A percentile compares a stretch with the other conserved stretches of the same genome.
phyloP scores from a whole-genome alignment of 2,113 vertebrate genomes.

The Corythornis cristatus region DNA sequence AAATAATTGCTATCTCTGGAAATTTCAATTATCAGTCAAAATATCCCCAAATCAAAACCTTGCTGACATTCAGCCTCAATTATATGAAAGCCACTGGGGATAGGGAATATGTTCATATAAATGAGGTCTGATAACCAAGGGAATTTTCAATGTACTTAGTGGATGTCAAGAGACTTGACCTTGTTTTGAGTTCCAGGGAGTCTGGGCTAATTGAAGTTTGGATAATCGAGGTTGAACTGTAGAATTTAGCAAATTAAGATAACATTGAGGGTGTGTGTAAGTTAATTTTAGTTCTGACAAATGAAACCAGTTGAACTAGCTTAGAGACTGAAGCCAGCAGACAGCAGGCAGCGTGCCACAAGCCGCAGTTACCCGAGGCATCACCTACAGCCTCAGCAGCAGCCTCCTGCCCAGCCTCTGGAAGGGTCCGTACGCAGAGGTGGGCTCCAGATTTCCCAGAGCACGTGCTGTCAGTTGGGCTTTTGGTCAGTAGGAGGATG shows the following conservation, averaged over 20 bases:
- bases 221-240: slow-evolving; percentile 63
- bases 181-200: slow-evolving; percentile 62
- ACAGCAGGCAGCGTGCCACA: background rate
- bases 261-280: background rate
- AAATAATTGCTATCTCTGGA: slow-evolving; percentile 44
- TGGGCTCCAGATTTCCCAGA: background rate
- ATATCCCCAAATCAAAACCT: slow-evolving; percentile 65
- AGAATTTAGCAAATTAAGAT: slow-evolving; percentile 68
- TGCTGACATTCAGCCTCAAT: slow-evolving; percentile 54
- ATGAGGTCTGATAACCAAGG: slow-evolving; percentile 61
- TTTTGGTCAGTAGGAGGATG: background rate
- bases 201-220: slow-evolving; percentile 61
- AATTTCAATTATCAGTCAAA: slow-evolving; percentile 65
- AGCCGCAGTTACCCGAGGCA: background rate
- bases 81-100: slow-evolving; percentile 43
- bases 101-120: slow-evolving; percentile 52
- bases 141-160: slow-evolving; percentile 62
- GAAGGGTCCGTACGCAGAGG: fast-evolving
- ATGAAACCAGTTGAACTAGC: background rate
- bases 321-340: background rate
- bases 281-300: slow-evolving; percentile 56
- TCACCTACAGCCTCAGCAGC: background rate
- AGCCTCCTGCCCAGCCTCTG: background rate
- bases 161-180: slow-evolving; percentile 65
- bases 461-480: background rate